These are phyloP conservation scores for Vanessa atalanta DNA, from an alignment of 1,140 invertebrate species.

Conservation along the genomic window DNA sequence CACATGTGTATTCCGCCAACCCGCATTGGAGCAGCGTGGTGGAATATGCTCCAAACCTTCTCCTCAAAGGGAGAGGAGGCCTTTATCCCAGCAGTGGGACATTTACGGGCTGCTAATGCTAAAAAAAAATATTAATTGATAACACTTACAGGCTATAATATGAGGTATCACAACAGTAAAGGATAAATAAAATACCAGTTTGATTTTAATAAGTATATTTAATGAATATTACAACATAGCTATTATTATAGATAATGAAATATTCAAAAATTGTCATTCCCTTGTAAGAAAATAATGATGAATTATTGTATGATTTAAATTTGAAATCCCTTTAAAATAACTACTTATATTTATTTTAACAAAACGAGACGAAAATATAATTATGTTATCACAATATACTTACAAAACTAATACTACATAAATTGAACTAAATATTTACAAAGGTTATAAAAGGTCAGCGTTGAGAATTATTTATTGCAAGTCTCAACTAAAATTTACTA, in stretches of 20 bases:
- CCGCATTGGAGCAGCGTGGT: too few species aligned
- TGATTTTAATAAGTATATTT: constrained; percentile 20
- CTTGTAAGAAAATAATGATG: constrained; percentile 42
- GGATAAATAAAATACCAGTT: constrained; percentile 13
- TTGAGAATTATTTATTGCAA: constrained; percentile 7
- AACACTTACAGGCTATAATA: too few species aligned
- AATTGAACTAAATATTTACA: constrained; percentile 74
- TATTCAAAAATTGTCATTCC: constrained; percentile 36
- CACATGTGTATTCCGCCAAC: too few species aligned
- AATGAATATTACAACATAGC: constrained; percentile 23
- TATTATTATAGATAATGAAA: constrained; percentile 42
- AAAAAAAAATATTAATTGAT: too few species aligned
- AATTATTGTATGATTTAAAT: background rate
- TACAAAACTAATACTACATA: constrained; percentile 52
- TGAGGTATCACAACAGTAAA: background rate
- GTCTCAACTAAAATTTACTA: constrained; percentile 3
- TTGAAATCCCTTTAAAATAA: constrained; percentile 2
- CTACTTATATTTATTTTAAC: constrained; percentile 3
- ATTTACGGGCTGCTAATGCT: too few species aligned
- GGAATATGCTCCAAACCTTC: too few species aligned
- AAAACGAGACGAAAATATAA: constrained; percentile 24
- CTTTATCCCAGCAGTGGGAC: too few species aligned
- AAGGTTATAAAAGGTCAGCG: constrained; percentile 37
- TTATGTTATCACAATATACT: constrained; percentile 63
- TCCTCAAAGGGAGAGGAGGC: too few species aligned